phyloP scores from a whole-genome alignment of 2,797 vertebrate genomes.

The Ateles fusciceps region DNA sequence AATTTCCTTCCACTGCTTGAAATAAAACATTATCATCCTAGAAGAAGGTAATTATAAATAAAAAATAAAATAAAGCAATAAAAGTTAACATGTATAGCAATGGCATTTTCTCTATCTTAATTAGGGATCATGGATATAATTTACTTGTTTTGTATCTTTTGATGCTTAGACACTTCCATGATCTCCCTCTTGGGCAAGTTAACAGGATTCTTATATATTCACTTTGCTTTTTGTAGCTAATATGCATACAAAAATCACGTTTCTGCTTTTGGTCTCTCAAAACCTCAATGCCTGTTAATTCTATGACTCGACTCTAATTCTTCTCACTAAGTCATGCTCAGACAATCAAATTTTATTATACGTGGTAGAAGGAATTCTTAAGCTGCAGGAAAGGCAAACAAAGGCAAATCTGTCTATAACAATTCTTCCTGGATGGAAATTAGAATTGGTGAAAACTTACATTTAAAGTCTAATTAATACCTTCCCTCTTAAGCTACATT shows the following conservation, averaged over 20 bases:
- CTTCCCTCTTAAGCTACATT: neutral
- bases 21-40: neutral
- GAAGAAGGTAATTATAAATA: neutral
- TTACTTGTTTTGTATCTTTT: neutral
- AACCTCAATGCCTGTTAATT: conserved; percentile 21
- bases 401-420: neutral
- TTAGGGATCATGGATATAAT: neutral
- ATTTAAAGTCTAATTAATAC: conserved; percentile 26
- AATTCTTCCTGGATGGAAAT: conserved; percentile 32
- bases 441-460: conserved; percentile 24
- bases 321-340: conserved; percentile 25
- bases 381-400: conserved; percentile 40
- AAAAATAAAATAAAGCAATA: neutral
- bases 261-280: conserved; percentile 4
- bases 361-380: neutral
- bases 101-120: conserved; percentile 32
- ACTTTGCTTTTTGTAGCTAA: conserved; percentile 22
- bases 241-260: conserved; percentile 10
- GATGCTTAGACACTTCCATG: neutral
- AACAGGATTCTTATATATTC: neutral
- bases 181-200: conserved; percentile 14
- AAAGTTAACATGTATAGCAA: neutral
- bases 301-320: conserved; percentile 1
- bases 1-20: conserved; percentile 14
- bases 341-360: conserved; percentile 17